Base-by-base conservation (phyloP, 2,113 vertebrate genomes). In the Lagopus muta region DNA sequence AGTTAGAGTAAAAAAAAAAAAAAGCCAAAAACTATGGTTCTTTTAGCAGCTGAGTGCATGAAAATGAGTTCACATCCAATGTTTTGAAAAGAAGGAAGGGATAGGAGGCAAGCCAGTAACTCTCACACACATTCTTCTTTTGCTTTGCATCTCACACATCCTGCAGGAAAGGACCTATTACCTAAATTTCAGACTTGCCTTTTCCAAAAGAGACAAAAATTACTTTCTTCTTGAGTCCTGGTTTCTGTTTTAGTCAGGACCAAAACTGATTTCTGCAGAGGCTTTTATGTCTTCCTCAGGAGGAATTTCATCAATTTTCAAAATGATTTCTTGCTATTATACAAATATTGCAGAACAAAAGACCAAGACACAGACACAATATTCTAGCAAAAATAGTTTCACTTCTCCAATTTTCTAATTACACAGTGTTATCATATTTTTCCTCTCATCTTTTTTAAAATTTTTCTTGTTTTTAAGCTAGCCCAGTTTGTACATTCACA, bases 171-270 rank as follows among this genome's bases (percentile, higher is more conserved):
- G 22, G 36, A 47, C 11, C 17, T 61, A 22, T 30, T 25, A 54
- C 45, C 10, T 2, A 8, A 38, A 74, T 92, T 69, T 90, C 61
- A 74, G 76, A 24, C 21, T 61, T 45, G 6, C 14, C 40, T 25
- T 84, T 78, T 74, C 24, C 36, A 74, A 73, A 64, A 16, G 65
- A 60, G 30, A 50, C n/a, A 88, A 80, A 88, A 83, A 32, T 12
- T 6, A 11, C 25, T 70, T 66, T 69, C 42, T 86, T 58, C 28
- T 89, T 55, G 50, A 89, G 65, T 64, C 28, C 20, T 40, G 67
- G n/a, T 70, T 92, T 81, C 66, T 72, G 28, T 38, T 70, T 78
- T 79, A 89, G 72, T 34, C 74, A 43, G 90, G 69, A 92, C 28
- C 17, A 83, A 91, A 86, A 79, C 8, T 61, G 20, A 67, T 92